Conservation (phyloP, 2,113 vertebrate genomes). For the Jacana jacana region DNA sequence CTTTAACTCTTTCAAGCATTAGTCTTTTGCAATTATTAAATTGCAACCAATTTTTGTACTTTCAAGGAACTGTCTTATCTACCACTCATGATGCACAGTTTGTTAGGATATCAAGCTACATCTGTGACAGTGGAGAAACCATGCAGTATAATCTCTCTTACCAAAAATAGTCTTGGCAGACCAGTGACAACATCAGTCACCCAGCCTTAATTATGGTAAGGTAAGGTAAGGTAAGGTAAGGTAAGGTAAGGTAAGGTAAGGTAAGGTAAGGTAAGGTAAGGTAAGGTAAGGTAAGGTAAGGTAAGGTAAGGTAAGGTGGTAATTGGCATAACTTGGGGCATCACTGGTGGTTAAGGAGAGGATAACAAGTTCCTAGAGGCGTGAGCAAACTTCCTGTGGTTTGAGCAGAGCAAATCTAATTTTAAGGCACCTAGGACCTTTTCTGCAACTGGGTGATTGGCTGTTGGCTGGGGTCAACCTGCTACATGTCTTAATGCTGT, state of each 20-base stretch:
- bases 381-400: neutral
- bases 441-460: neutral
- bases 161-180: neutral
- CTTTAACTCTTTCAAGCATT: neutral
- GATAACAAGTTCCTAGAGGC: neutral
- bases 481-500: neutral
- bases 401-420: neutral
- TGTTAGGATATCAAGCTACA: neutral
- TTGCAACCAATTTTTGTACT: neutral
- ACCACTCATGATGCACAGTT: neutral
- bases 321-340: neutral
- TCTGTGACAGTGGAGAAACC: neutral
- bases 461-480: neutral
- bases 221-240: neutral
- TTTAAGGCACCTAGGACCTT: neutral
- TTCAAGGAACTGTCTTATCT: neutral
- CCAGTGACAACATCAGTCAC: neutral
- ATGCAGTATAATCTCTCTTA: neutral
- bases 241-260: too few relatives aligned
- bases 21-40: neutral
- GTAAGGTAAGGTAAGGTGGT: too few relatives aligned
- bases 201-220: neutral
- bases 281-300: neutral
- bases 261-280: neutral
- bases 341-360: rapidly evolving